Percentiles rank a stretch among this genome's conserved stretches.
Evolutionary conservation across 2,888 invertebrate species (phyloP).

Genomic region (Galerucella nymphaeae): DNA sequence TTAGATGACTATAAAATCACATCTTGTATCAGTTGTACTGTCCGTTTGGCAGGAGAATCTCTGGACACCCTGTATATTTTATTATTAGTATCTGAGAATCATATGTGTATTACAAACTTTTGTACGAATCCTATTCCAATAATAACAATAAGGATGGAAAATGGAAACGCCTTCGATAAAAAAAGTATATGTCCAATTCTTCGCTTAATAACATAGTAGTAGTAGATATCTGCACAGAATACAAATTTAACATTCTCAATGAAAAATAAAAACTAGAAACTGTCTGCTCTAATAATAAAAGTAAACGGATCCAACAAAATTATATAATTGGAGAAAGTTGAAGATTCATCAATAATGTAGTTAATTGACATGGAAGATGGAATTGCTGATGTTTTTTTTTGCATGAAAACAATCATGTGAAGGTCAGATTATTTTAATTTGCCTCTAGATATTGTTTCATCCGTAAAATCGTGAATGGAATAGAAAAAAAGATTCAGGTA

Average conservation of each 20-base stretch:
- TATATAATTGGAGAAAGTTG: slow-evolving; percentile 28
- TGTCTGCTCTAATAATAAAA: slow-evolving; percentile 14
- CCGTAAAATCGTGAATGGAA: not conserved
- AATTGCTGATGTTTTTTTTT: not conserved
- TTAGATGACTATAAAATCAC: too few relatives aligned
- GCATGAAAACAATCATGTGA: not conserved
- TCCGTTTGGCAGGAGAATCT: too few relatives aligned
- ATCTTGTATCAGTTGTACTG: too few relatives aligned
- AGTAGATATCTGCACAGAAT: not conserved
- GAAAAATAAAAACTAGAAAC: slow-evolving; percentile 6
- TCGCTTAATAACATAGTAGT: not conserved
- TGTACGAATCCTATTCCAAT: too few relatives aligned
- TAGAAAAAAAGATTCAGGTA: not conserved
- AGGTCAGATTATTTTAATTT: not conserved
- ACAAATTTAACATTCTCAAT: not conserved
- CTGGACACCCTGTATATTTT: too few relatives aligned
- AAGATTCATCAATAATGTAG: slow-evolving; percentile 22
- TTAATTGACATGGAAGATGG: not conserved
- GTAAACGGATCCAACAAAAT: slow-evolving; percentile 8
- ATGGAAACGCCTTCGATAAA: not conserved
- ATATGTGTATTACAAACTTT: too few relatives aligned
- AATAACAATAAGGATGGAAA: not conserved
- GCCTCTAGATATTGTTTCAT: not conserved
- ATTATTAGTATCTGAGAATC: too few relatives aligned
- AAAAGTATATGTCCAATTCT: not conserved